phyloP scores from a whole-genome alignment of 2,113 vertebrate genomes.

The Eupsittula cactorum region DNA sequence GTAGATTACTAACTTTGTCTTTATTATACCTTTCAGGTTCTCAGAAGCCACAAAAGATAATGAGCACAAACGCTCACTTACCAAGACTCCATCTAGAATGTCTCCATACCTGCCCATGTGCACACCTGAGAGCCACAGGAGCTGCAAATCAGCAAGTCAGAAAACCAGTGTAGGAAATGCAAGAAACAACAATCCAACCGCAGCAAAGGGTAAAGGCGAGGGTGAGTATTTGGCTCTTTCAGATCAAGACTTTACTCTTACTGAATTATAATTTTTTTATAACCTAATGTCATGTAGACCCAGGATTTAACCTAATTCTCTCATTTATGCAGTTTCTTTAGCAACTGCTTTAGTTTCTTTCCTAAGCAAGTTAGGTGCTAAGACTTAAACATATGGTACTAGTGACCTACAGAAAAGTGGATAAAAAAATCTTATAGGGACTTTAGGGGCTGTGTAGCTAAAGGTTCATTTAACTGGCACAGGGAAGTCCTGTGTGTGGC shows the following conservation, averaged over 20 bases:
- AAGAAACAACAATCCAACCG: not conserved
- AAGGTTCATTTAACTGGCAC: not conserved
- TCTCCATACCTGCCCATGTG: slow-evolving; percentile 65
- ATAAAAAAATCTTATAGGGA: not conserved
- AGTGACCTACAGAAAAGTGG: not conserved
- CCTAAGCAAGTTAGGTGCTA: not conserved
- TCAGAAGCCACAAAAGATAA: slow-evolving; percentile 87
- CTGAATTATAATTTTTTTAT: not conserved
- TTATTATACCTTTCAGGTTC: slow-evolving; percentile 77
- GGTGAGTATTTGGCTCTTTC: not conserved
- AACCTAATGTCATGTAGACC: rapidly evolving
- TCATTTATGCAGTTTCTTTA: not conserved
- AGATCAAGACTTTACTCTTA: not conserved
- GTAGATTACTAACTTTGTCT: not conserved
- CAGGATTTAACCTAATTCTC: not conserved
- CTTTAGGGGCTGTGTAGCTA: not conserved
- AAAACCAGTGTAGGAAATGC: slow-evolving; percentile 17
- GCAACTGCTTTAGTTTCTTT: not conserved
- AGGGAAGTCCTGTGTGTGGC: not conserved
- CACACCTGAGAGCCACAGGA: slow-evolving; percentile 56
- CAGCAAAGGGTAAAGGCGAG: slow-evolving; percentile 2
- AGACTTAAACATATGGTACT: not conserved
- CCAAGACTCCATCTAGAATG: slow-evolving; percentile 90
- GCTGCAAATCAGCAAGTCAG: not conserved
- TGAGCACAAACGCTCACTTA: slow-evolving; percentile 84